Evolutionary conservation across 2,113 vertebrate genomes (phyloP).

Genomic region (Chascanopsetta lugubris): DNA sequence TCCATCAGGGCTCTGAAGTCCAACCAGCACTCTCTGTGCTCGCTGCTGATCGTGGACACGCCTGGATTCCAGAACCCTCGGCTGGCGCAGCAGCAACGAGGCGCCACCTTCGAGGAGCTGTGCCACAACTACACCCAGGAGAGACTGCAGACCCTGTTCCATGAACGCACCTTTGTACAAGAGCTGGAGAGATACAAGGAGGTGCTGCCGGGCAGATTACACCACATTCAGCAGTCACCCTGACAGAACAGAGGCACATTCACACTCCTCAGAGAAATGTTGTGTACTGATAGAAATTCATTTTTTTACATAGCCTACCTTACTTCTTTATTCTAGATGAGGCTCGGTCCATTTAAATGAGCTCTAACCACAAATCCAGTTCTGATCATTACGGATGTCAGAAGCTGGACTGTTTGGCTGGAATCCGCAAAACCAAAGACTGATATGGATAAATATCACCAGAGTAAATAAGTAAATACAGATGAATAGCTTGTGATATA

Average conservation of each 20-base stretch:
- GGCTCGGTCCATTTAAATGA: too few relatives aligned
- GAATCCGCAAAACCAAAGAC: not conserved
- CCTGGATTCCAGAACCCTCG: slow-evolving; percentile 95
- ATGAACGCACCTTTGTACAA: slow-evolving; percentile 90
- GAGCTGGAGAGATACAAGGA: slow-evolving; percentile 96
- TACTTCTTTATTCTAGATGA: too few relatives aligned
- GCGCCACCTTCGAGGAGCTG: slow-evolving; percentile 95
- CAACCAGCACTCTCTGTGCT: slow-evolving; percentile 94
- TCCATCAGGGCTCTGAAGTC: slow-evolving; percentile 92
- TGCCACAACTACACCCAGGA: slow-evolving; percentile 98
- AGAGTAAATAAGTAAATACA: not conserved
- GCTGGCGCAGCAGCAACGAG: slow-evolving; percentile 83
- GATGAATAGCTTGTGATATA: too few relatives aligned
- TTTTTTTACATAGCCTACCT: not conserved
- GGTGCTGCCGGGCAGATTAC: slow-evolving; percentile 75
- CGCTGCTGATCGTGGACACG: slow-evolving; percentile 94
- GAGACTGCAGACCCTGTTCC: slow-evolving; percentile 93
- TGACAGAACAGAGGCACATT: not conserved
- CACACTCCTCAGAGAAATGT: too few relatives aligned
- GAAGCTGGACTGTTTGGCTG: not conserved
- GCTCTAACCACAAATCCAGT: too few relatives aligned
- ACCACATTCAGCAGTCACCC: not conserved
- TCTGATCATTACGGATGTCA: too few relatives aligned
- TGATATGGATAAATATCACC: not conserved
- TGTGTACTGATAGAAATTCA: too few relatives aligned